Evolutionary conservation across 2,888 invertebrate genomes (phyloP), one percentile per base, ranked within the genome.

Genomic region (Pandemis heparana): DNA sequence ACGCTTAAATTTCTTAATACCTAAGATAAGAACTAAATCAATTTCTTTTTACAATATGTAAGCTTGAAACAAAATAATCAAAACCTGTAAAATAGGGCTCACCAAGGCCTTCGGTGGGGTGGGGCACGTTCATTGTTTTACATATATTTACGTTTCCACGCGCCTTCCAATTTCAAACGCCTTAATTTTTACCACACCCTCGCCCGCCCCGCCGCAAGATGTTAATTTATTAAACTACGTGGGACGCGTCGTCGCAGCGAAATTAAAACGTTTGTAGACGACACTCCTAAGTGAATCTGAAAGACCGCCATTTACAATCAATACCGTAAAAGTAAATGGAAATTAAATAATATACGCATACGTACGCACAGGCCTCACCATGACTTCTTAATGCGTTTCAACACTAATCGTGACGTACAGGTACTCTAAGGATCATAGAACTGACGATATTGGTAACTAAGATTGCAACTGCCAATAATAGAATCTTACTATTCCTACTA

Each of bases 131-230:
- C 61, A 41, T 48, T 64, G 64, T 83, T 81, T 84, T 82, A 83
- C 81, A 82, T 84, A 85, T 85, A 84, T 86, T 85, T 85, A 81
- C 80, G 77, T 80, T 76, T 74, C 70, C 77, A 75, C 78, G 75
- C 79, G 75, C 77, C 77, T 78, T 81, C 82, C 80, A 83, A 86
- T 85, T 85, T 77, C 71, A 77, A 81, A 82, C 80, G 79, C 77
- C 77, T 80, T 78, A 79, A 78, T 81, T 80, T 78, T 75, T 62
- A 65, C 78, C 77, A 71, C 75, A 62, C 65, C 79, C 76, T 77
- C 75, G 56, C 68, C 77, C 74, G 61, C 62, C 74, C 79, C 77
- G 77, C 77, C 78, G 75, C 77, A 79, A 80, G 79, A 82, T 82
- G 81, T 82, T 82, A 59, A 73, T 63, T 68, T 82, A 78, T 81